A percentile compares a stretch with the other conserved stretches of the same genome.
Evolutionary conservation across 1,140 invertebrate species (phyloP).

Genomic region (Spodoptera frugiperda): DNA sequence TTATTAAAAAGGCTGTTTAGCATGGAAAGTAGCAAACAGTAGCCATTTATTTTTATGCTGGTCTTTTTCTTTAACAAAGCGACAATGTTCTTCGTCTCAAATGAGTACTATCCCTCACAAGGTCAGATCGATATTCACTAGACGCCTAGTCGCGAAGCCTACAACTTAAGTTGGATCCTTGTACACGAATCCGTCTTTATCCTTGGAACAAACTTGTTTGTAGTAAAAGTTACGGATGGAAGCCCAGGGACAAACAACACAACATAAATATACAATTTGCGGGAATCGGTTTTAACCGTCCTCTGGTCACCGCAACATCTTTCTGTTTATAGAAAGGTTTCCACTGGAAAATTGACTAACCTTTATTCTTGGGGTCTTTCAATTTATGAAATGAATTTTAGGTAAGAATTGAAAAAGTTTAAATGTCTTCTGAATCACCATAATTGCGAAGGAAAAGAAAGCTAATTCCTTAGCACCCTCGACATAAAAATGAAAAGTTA

Average conservation of each 20-base stretch:
- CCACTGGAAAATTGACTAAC: neutral
- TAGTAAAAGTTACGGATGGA: constrained; percentile 18
- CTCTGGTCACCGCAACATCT: neutral
- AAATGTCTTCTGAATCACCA: too few species aligned
- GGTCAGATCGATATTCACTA: neutral
- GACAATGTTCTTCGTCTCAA: too few species aligned
- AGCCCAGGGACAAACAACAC: constrained; percentile 19
- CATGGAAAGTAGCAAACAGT: too few species aligned
- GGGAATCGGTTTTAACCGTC: neutral
- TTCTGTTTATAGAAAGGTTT: neutral
- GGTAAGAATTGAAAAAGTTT: too few species aligned
- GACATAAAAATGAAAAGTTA: too few species aligned
- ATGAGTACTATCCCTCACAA: too few species aligned
- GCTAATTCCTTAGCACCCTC: too few species aligned
- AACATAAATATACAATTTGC: constrained; percentile 7
- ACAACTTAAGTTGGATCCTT: constrained; percentile 16
- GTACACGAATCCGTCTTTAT: constrained; percentile 21
- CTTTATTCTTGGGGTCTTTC: neutral
- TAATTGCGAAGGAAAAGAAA: too few species aligned
- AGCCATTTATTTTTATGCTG: too few species aligned
- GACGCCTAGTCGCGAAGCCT: neutral
- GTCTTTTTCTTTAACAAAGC: too few species aligned
- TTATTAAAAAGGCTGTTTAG: too few species aligned
- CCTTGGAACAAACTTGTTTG: constrained; percentile 15
- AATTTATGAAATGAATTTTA: neutral